Evolutionary conservation across 2,797 vertebrate genomes (phyloP).

Genomic region (Diceros bicornis): DNA sequence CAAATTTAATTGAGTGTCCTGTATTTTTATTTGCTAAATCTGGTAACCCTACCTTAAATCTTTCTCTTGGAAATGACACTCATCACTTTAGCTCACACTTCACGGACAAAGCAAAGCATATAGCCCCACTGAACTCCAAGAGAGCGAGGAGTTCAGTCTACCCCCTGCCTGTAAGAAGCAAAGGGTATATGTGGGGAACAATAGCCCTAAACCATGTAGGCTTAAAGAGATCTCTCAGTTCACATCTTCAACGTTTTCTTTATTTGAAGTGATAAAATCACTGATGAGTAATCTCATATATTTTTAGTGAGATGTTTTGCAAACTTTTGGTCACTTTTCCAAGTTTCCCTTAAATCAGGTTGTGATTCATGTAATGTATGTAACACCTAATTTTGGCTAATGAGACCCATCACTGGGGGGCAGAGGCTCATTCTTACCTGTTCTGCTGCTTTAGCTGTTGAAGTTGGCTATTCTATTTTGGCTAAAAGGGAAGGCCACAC

Average conservation of each 20-base stretch:
- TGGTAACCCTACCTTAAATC: neutral
- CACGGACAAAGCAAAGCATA: slow-evolving; percentile 10
- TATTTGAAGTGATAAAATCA: neutral
- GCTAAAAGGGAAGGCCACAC: neutral
- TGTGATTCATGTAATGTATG: neutral
- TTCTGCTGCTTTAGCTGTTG: neutral
- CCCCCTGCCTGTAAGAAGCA: neutral
- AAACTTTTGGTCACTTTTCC: neutral
- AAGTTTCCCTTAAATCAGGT: slow-evolving; percentile 2
- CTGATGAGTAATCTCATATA: neutral
- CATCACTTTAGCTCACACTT: neutral
- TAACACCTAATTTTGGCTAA: neutral
- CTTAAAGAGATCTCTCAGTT: neutral
- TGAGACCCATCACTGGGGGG: neutral
- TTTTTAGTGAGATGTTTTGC: slow-evolving; percentile 22
- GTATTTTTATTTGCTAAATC: slow-evolving; percentile 42
- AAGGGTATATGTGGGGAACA: neutral
- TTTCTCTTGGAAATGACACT: slow-evolving; percentile 16
- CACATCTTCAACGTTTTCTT: neutral
- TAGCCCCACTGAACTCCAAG: neutral
- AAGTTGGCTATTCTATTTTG: neutral
- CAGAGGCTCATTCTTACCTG: neutral
- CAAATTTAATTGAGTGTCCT: neutral
- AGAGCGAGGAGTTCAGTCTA: neutral
- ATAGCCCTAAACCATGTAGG: neutral